Percentiles rank a stretch among this genome's conserved stretches.
Evolutionary conservation across 2,888 invertebrate genomes (phyloP).

Genomic region (Drosophila emarginata): DNA sequence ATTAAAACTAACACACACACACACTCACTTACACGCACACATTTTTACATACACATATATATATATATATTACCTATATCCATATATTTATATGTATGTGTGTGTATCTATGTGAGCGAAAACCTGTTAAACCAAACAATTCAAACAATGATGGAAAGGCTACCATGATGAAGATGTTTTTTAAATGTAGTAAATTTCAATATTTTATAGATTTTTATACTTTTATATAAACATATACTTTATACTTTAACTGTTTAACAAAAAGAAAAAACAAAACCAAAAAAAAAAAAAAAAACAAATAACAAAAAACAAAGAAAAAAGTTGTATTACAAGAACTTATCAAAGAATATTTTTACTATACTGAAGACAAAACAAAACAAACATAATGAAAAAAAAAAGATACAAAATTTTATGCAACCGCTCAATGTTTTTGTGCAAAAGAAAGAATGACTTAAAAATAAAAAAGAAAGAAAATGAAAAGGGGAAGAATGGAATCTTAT

Average conservation of each 20-base stretch:
- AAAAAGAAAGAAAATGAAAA: neutral
- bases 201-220: slow-evolving; percentile 79
- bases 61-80: neutral
- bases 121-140: slow-evolving; percentile 42
- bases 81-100: neutral
- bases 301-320: slow-evolving; percentile 37
- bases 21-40: too few relatives aligned
- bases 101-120: slow-evolving; percentile 15
- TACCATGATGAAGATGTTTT: slow-evolving; percentile 56
- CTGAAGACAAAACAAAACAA: slow-evolving; percentile 14
- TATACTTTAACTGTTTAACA: slow-evolving; percentile 76
- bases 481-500: slow-evolving; percentile 59
- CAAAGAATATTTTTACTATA: slow-evolving; percentile 55
- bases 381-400: slow-evolving; percentile 13
- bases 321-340: slow-evolving; percentile 53
- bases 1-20: neutral
- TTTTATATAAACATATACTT: slow-evolving; percentile 76
- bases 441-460: slow-evolving; percentile 1
- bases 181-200: slow-evolving; percentile 76
- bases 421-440: slow-evolving; percentile 50
- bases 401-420: slow-evolving; percentile 46
- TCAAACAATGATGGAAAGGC: slow-evolving; percentile 17
- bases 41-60: neutral
- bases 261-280: slow-evolving; percentile 37
- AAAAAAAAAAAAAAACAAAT: slow-evolving; percentile 39